Evolutionary conservation across 2,888 invertebrate genomes (phyloP).

Genomic region (Plebejus argus): DNA sequence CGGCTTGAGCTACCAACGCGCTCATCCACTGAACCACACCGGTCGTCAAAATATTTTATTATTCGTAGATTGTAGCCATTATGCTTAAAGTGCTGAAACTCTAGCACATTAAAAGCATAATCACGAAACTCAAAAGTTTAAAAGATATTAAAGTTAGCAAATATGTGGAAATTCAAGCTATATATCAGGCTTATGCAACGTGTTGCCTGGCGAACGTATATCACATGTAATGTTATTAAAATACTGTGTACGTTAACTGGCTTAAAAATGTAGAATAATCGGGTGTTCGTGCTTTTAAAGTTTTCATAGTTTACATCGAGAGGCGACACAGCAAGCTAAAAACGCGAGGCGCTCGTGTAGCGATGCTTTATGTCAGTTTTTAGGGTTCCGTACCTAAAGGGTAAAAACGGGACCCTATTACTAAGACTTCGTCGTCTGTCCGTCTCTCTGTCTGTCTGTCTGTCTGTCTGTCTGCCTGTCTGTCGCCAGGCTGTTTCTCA

Average conservation of each 20-base stretch:
- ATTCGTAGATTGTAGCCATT: neutral
- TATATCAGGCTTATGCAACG: slow-evolving; percentile 13
- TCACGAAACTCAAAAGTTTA: slow-evolving; percentile 1
- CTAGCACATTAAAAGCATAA: neutral
- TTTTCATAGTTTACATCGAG: neutral
- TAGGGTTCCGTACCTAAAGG: too few species aligned
- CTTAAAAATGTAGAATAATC: slow-evolving; percentile 14
- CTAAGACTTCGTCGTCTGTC: too few species aligned
- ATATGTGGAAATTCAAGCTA: neutral
- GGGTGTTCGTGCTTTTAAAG: neutral
- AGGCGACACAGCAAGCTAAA: neutral
- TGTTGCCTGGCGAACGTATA: neutral
- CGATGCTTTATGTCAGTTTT: too few species aligned
- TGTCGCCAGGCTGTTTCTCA: too few species aligned
- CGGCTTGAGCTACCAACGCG: too few species aligned
- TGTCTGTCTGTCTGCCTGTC: too few species aligned
- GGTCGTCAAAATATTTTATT: too few species aligned
- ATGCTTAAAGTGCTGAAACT: neutral
- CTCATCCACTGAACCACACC: neutral
- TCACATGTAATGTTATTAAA: slow-evolving; percentile 1
- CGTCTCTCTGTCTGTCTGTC: too few species aligned
- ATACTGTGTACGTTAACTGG: slow-evolving; percentile 4
- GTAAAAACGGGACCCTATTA: too few species aligned
- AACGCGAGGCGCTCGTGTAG: too few species aligned
- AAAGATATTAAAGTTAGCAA: slow-evolving; percentile 20